Evolutionary conservation across 2,113 vertebrate species (phyloP).

Genomic region (Neotoma lepida): DNA sequence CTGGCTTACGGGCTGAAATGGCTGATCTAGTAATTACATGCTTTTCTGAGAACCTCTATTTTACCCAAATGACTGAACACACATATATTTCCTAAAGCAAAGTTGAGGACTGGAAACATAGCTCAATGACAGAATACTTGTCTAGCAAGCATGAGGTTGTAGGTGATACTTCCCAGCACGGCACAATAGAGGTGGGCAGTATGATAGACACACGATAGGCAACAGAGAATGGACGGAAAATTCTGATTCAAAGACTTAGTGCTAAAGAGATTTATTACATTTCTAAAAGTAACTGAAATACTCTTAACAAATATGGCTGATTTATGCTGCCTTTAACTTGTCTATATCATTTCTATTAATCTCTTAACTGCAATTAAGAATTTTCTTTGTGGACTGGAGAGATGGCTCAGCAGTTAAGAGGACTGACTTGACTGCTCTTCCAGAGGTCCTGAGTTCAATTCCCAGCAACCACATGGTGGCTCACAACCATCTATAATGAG

Average conservation of each 20-base stretch:
- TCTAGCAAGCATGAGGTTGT: not conserved
- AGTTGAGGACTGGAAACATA: not conserved
- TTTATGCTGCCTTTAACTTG: not conserved
- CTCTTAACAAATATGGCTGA: not conserved
- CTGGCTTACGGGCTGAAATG: not conserved
- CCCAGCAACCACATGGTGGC: too few species aligned
- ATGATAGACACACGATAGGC: not conserved
- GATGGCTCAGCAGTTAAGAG: too few species aligned
- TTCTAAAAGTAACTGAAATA: not conserved
- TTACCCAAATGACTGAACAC: not conserved
- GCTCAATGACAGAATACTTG: not conserved
- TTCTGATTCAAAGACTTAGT: not conserved
- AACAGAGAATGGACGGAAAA: not conserved
- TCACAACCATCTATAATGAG: too few species aligned
- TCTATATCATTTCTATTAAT: not conserved
- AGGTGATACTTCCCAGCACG: not conserved
- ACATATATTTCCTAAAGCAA: not conserved
- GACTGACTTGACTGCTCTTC: too few species aligned
- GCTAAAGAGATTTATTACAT: not conserved
- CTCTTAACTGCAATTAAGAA: conserved; percentile 18
- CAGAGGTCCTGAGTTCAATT: too few species aligned
- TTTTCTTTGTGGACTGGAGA: not conserved
- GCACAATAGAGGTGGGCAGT: not conserved
- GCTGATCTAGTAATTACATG: not conserved
- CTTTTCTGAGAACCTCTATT: not conserved